Evolutionary conservation across 2,113 vertebrate species (phyloP).

Genomic region (Periophthalmus modestus): DNA sequence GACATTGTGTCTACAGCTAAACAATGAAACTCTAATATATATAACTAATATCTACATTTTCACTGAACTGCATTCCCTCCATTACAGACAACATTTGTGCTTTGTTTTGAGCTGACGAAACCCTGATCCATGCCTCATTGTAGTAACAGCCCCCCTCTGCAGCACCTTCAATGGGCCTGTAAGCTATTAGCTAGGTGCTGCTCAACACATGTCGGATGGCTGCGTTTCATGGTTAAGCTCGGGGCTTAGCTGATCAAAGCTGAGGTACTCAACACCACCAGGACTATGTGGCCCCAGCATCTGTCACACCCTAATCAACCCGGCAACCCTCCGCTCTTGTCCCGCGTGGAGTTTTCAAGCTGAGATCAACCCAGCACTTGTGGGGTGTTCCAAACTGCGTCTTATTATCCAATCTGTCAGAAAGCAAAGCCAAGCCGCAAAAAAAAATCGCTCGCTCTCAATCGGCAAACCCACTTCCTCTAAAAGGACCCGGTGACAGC

Average conservation of each 20-base stretch:
- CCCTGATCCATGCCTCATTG: constrained; percentile 33
- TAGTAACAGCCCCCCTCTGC: constrained; percentile 1
- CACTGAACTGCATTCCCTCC: constrained; percentile 1
- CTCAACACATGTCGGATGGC: constrained; percentile 68
- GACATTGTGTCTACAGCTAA: not conserved
- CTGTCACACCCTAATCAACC: constrained; percentile 72
- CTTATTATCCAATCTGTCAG: constrained; percentile 63
- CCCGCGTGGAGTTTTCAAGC: constrained; percentile 64
- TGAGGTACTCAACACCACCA: constrained; percentile 58
- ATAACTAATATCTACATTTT: not conserved
- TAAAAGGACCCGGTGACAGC: constrained; percentile 20
- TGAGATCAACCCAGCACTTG: constrained; percentile 49
- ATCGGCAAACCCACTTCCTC: constrained; percentile 56
- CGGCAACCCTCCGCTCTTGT: constrained; percentile 61
- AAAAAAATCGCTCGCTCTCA: constrained; percentile 37
- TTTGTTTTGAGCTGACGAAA: constrained; percentile 26
- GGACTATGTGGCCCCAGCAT: constrained; percentile 65
- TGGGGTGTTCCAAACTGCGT: constrained; percentile 46
- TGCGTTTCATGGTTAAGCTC: constrained; percentile 69
- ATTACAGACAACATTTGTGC: constrained; percentile 10
- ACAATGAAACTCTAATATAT: not conserved
- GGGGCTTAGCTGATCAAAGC: constrained; percentile 75
- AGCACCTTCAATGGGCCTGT: constrained; percentile 39
- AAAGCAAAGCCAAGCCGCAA: constrained; percentile 63
- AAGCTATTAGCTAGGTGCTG: constrained; percentile 65